Percentiles rank a stretch among this genome's conserved stretches.
phyloP scores from a whole-genome alignment of 2,113 vertebrate species.

The Notiomystis cincta region DNA sequence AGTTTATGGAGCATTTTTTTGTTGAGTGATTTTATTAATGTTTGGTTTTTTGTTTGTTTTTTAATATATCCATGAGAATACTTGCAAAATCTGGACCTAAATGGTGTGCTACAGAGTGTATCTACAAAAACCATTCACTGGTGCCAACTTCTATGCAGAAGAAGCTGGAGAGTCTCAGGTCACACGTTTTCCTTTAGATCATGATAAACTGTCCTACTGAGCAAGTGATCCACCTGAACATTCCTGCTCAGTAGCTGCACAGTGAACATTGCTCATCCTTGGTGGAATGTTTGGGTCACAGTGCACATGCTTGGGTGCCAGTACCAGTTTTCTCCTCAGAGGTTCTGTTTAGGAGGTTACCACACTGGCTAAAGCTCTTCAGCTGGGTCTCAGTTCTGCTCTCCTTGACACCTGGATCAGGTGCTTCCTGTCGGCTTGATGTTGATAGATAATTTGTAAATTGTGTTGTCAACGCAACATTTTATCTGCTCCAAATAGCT shows the following conservation, averaged over 20 bases:
- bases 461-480: conserved; percentile 71
- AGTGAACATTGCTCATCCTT: neutral
- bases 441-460: conserved; percentile 74
- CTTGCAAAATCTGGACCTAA: neutral
- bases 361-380: neutral
- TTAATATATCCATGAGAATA: neutral
- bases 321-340: neutral
- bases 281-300: neutral
- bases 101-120: neutral
- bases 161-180: neutral
- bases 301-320: neutral
- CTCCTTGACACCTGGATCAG: neutral
- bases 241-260: neutral
- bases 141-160: neutral
- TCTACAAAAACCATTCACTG: neutral
- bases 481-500: conserved; percentile 73
- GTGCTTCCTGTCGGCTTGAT: conserved; percentile 57
- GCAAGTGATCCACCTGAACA: neutral
- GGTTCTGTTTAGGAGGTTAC: neutral
- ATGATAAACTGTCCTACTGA: neutral
- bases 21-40: neutral
- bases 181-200: neutral
- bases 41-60: neutral
- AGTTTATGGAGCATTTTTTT: accelerated
- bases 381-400: neutral